phyloP scores from a whole-genome alignment of 2,888 invertebrate genomes.

The Drosophila birchii region DNA sequence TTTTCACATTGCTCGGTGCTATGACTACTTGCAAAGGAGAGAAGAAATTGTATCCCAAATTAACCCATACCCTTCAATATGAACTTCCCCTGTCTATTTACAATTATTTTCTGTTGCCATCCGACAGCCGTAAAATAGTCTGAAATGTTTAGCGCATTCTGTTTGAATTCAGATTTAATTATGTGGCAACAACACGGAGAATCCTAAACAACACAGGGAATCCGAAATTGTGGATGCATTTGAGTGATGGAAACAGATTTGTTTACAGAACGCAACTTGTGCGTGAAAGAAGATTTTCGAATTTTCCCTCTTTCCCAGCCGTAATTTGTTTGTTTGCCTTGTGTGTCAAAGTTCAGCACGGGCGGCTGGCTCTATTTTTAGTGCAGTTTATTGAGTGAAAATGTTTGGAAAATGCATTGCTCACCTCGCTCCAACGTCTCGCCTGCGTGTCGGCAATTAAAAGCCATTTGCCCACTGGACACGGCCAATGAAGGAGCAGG shows the following conservation, averaged over 20 bases:
- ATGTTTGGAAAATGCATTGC: slow-evolving; percentile 41
- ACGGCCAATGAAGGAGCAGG: slow-evolving; percentile 30
- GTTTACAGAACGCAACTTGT: slow-evolving; percentile 36
- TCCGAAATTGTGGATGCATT: slow-evolving; percentile 37
- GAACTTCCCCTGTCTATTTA: slow-evolving; percentile 18
- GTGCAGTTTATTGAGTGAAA: slow-evolving; percentile 68
- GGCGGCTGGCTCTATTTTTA: slow-evolving; percentile 62
- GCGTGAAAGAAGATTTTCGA: slow-evolving; percentile 35
- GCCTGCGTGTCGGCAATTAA: slow-evolving; percentile 51
- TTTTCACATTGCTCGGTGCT: not conserved
- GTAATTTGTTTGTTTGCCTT: slow-evolving; percentile 76
- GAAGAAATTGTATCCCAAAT: not conserved
- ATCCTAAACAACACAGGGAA: slow-evolving; percentile 16
- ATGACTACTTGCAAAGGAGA: not conserved
- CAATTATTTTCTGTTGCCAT: slow-evolving; percentile 40
- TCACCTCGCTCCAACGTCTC: slow-evolving; percentile 24
- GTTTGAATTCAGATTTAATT: slow-evolving; percentile 80
- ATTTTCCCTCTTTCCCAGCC: not conserved
- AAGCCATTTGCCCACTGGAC: slow-evolving; percentile 56
- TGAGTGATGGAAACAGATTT: slow-evolving; percentile 38
- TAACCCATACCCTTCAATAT: not conserved
- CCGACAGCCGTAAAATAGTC: slow-evolving; percentile 67
- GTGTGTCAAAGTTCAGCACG: slow-evolving; percentile 76
- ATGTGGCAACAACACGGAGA: slow-evolving; percentile 71
- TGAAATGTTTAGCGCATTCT: slow-evolving; percentile 74